Conservation (phyloP, 2,888 invertebrate species). For the Aradus depressus region DNA sequence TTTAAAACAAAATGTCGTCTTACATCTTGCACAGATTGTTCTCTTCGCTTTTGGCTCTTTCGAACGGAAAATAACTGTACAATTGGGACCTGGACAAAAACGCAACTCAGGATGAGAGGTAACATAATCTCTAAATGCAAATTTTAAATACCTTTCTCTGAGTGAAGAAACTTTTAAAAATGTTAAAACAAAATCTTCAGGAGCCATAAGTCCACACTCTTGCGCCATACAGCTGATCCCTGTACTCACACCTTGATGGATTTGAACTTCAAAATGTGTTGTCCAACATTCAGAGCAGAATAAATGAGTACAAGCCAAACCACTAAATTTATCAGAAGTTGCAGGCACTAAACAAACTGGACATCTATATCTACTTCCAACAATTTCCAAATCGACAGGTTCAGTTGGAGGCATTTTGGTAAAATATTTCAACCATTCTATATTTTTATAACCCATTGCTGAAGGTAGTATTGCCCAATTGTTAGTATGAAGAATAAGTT, state of each 20-base stretch:
- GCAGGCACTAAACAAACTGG: conserved; percentile 67
- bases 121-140: conserved; percentile 92
- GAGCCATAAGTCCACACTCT: conserved; percentile 86
- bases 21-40: conserved; percentile 79
- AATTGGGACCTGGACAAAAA: conserved; percentile 94
- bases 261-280: conserved; percentile 92
- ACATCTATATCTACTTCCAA: conserved; percentile 40
- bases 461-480: conserved; percentile 75
- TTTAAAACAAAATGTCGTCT: conserved; percentile 71
- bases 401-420: conserved; percentile 10
- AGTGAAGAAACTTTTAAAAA: conserved; percentile 70
- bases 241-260: conserved; percentile 70
- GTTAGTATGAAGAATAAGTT: conserved; percentile 81
- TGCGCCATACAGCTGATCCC: conserved; percentile 96
- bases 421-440: conserved; percentile 11
- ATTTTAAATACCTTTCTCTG: conserved; percentile 87
- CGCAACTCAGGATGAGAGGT: conserved; percentile 81
- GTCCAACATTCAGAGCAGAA: conserved; percentile 97
- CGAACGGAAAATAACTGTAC: conserved; percentile 78
- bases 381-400: conserved; percentile 8
- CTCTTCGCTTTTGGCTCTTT: conserved; percentile 72
- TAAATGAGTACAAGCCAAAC: conserved; percentile 77
- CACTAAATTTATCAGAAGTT: conserved; percentile 58
- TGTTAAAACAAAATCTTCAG: conserved; percentile 88
- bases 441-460: conserved; percentile 23